phyloP scores from a whole-genome alignment of 2,113 vertebrate species.

The Jacana jacana region DNA sequence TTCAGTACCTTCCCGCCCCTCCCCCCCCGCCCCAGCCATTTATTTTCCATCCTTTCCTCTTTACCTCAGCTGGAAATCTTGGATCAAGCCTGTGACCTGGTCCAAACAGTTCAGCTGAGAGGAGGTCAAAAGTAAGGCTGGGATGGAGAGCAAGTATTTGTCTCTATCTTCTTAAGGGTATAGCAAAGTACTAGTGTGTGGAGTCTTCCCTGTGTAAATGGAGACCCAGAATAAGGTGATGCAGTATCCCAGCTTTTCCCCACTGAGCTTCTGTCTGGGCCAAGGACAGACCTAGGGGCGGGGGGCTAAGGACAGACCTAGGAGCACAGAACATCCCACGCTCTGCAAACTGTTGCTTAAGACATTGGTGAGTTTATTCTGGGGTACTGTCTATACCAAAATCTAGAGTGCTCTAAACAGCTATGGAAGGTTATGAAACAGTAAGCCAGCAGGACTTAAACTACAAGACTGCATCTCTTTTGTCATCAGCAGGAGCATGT shows the following conservation, averaged over 20 bases:
- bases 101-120: not conserved
- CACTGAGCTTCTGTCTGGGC: not conserved
- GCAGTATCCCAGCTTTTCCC: not conserved
- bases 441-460: not conserved
- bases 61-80: not conserved
- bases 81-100: not conserved
- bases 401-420: not conserved
- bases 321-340: not conserved
- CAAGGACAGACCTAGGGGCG: not conserved
- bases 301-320: too few relatives aligned
- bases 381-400: not conserved
- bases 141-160: not conserved
- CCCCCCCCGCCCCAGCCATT: not conserved
- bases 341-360: not conserved
- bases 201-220: not conserved
- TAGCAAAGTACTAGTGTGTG: not conserved
- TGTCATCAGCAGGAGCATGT: not conserved
- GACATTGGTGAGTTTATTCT: not conserved
- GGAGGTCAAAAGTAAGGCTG: not conserved
- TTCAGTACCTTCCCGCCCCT: too few relatives aligned
- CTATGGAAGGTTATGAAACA: not conserved
- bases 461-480: not conserved
- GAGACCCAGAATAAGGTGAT: not conserved
- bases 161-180: not conserved
- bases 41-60: not conserved